These are phyloP conservation scores for Acanthochromis polyacanthus DNA, from an alignment of 2,113 vertebrate species.

Conservation along the genomic window DNA sequence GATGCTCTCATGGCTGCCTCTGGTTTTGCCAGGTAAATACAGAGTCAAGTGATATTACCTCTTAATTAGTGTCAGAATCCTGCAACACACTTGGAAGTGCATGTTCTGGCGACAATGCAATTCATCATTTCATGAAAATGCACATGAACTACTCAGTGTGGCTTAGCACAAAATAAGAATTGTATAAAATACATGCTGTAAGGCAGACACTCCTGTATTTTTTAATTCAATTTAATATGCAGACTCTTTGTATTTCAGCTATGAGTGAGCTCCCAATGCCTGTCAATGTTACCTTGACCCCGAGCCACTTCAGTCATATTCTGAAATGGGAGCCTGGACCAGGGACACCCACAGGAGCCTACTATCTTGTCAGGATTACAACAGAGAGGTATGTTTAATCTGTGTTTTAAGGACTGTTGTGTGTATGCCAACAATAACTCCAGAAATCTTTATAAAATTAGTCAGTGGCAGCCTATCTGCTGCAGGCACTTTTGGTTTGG, in stretches of 20 bases:
- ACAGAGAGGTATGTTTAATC: conserved; percentile 24
- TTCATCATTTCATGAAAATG: too few species aligned
- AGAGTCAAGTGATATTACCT: neutral
- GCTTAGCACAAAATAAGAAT: too few species aligned
- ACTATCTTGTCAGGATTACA: conserved; percentile 33
- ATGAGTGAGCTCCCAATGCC: conserved; percentile 46
- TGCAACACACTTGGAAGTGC: too few species aligned
- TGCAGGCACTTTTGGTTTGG: too few species aligned
- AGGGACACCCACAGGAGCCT: conserved; percentile 31
- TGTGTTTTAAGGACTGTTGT: neutral
- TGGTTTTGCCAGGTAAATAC: conserved; percentile 49
- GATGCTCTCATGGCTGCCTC: conserved; percentile 43
- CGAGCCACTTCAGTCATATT: conserved; percentile 38
- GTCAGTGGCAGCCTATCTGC: too few species aligned
- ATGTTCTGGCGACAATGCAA: neutral
- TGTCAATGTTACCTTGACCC: conserved; percentile 22
- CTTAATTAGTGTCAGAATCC: too few species aligned
- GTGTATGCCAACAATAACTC: too few species aligned
- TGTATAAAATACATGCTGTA: too few species aligned
- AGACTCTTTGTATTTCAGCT: conserved; percentile 53
- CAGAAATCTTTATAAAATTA: too few species aligned
- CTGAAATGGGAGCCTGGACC: conserved; percentile 62
- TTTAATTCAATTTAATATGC: neutral
- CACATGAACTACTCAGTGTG: too few species aligned
- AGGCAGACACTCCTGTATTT: too few species aligned